These are phyloP conservation scores for Tachina grossa DNA, from an alignment of 2,888 invertebrate genomes.

Conservation along the genomic window DNA sequence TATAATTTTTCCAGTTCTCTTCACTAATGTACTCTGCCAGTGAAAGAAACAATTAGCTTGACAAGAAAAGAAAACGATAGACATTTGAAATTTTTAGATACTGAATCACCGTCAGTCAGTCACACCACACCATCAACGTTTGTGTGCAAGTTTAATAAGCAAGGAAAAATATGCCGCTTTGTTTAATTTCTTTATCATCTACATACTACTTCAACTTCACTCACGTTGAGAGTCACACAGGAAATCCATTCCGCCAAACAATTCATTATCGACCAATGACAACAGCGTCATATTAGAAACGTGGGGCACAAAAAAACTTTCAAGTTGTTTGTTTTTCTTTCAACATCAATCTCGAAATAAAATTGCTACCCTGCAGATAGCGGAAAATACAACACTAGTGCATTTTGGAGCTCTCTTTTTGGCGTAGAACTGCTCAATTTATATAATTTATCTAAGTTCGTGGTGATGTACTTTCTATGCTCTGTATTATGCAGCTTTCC, in stretches of 20 bases:
- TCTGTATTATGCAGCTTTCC: no score
- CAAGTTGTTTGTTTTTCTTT: conserved; percentile 4
- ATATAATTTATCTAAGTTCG: no score
- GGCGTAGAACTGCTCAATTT: no score
- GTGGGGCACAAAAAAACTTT: neutral
- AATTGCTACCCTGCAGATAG: conserved; percentile 15
- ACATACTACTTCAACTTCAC: conserved; percentile 1
- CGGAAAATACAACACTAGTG: neutral
- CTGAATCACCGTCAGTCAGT: neutral
- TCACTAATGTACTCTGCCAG: neutral
- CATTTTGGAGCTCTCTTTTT: no score
- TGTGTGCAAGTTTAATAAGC: conserved; percentile 4
- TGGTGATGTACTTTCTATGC: no score
- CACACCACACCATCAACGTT: neutral
- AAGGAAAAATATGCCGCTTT: conserved; percentile 19
- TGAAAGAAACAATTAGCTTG: conserved; percentile 52
- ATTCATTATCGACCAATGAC: conserved; percentile 36
- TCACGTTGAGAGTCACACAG: conserved; percentile 15
- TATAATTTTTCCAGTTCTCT: conserved; percentile 10
- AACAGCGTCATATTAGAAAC: neutral
- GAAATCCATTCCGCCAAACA: conserved; percentile 56
- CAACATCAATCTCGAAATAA: neutral
- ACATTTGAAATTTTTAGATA: conserved; percentile 32
- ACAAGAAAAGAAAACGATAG: conserved; percentile 44
- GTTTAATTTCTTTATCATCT: conserved; percentile 49